Evolutionary conservation across 2,797 vertebrate species (phyloP).

Genomic region (Schizothorax lantsangensis): DNA sequence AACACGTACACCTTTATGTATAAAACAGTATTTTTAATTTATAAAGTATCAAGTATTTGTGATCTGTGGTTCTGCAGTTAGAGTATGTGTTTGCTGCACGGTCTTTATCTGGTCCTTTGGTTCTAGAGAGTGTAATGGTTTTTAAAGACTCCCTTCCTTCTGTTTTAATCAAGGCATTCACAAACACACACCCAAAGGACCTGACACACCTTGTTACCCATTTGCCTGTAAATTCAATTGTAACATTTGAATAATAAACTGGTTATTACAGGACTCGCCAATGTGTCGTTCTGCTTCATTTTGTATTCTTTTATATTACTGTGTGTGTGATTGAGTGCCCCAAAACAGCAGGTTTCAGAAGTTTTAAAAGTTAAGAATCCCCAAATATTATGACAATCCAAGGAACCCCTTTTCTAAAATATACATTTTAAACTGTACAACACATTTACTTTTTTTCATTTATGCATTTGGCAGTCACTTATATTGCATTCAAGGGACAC

Average conservation of each 20-base stretch:
- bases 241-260: conserved; percentile 84
- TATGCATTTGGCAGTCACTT: background rate
- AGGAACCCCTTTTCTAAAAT: background rate
- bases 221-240: conserved; percentile 78
- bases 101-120: conserved; percentile 62
- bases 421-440: background rate
- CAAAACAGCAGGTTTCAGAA: background rate
- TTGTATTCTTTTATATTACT: background rate
- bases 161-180: conserved; percentile 50
- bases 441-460: background rate
- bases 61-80: conserved; percentile 75
- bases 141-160: conserved; percentile 19
- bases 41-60: conserved; percentile 91
- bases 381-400: background rate
- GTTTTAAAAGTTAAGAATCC: background rate
- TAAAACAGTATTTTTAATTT: conserved; percentile 97
- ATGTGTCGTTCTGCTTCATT: conserved; percentile 37
- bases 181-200: conserved; percentile 65
- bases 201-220: conserved; percentile 68
- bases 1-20: conserved; percentile 86
- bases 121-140: conserved; percentile 51
- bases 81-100: conserved; percentile 68
- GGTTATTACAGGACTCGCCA: conserved; percentile 71
- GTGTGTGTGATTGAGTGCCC: background rate
- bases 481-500: background rate